phyloP scores from a whole-genome alignment of 2,797 vertebrate species.

The Peromyscus melanophrys region DNA sequence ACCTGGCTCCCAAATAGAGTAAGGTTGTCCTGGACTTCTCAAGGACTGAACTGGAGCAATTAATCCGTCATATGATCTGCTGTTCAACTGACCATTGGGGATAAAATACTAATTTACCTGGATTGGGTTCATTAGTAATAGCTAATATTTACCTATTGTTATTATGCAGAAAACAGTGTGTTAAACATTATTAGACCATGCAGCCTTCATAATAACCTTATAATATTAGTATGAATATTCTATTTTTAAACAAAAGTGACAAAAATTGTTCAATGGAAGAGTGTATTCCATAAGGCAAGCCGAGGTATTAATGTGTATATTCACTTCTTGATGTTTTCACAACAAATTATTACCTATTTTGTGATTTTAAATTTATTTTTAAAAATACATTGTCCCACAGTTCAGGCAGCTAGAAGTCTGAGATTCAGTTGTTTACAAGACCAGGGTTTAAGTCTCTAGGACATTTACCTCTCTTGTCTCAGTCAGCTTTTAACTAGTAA shows the following conservation, averaged over 20 bases:
- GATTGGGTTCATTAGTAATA: constrained; percentile 45
- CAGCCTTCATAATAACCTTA: constrained; percentile 43
- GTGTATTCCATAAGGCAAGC: not conserved
- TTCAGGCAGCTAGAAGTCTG: not conserved
- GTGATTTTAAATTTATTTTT: not conserved
- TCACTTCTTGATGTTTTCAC: not conserved
- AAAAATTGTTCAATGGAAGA: not conserved
- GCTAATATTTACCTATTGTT: constrained; percentile 50
- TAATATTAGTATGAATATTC: not conserved
- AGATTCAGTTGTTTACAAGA: not conserved
- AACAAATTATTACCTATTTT: constrained; percentile 1
- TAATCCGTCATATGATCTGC: constrained; percentile 52
- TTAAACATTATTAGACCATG: constrained; percentile 10
- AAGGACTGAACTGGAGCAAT: not conserved
- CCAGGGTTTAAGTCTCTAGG: not conserved
- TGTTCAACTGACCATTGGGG: constrained; percentile 38
- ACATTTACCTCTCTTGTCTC: not conserved
- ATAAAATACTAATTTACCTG: constrained; percentile 38
- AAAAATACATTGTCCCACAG: not conserved
- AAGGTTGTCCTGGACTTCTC: not conserved
- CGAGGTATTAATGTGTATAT: not conserved
- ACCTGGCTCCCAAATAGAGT: not conserved
- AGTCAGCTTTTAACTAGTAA: not conserved
- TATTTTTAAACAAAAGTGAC: not conserved
- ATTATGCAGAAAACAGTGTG: constrained; percentile 29